A percentile compares a stretch with the other conserved stretches of the same genome.
These are phyloP conservation scores for Nothura maculosa DNA, from an alignment of 2,797 vertebrate species.

Conservation along the genomic window DNA sequence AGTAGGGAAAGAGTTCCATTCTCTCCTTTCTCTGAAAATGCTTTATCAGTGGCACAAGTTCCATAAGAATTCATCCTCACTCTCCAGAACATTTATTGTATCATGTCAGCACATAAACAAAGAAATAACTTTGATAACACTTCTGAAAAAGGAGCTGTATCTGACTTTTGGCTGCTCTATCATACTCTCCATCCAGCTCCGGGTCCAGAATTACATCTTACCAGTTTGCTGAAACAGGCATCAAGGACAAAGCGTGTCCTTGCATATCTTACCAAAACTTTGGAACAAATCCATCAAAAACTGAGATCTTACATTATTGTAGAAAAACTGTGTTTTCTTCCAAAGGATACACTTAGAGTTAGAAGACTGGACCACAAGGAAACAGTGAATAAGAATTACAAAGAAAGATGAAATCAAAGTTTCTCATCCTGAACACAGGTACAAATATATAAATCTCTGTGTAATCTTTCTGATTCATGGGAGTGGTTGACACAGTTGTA, in stretches of 20 bases:
- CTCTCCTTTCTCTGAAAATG: not conserved
- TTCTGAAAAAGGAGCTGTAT: not conserved
- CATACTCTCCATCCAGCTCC: not conserved
- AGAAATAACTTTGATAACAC: not conserved
- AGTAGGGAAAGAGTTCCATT: not conserved
- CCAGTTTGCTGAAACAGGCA: conserved; percentile 9
- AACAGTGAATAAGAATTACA: not conserved
- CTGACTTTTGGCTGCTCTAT: not conserved
- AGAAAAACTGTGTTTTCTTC: not conserved
- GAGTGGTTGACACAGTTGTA: not conserved
- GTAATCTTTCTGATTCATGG: not conserved
- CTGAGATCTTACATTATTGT: not conserved
- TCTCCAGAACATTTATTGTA: not conserved
- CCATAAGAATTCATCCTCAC: not conserved
- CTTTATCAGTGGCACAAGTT: not conserved
- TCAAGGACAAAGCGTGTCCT: not conserved
- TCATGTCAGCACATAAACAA: conserved; percentile 20
- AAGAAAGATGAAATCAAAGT: not conserved
- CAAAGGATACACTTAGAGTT: not conserved
- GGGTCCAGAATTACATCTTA: conserved; percentile 8
- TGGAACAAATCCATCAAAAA: not conserved
- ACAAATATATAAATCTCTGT: not conserved
- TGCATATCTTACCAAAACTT: conserved; percentile 31
- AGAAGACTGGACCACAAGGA: not conserved
- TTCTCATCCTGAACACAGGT: not conserved